Conservation (phyloP, 2,113 vertebrate genomes). For the Neomonachus schauinslandi region DNA sequence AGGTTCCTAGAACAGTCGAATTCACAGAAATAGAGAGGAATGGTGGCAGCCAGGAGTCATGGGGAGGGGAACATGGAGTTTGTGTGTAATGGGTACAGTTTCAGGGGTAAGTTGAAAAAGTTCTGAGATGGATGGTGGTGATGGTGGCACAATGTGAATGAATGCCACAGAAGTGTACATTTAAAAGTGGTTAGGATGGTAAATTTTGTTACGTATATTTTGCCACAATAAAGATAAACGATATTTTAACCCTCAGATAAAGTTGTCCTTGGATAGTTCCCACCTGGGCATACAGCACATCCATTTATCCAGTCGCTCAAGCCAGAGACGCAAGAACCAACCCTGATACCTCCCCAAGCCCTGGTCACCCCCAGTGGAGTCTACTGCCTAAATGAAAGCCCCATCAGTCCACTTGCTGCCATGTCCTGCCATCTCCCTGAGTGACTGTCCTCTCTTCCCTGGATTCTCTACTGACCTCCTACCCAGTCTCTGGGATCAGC, state of each 20-base stretch:
- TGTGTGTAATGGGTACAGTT: neutral
- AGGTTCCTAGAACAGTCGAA: neutral
- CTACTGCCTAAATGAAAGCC: neutral
- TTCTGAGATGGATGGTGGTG: neutral
- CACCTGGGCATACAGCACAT: neutral
- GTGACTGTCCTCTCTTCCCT: neutral
- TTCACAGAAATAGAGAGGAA: neutral
- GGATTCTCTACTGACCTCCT: neutral
- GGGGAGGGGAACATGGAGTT: no score
- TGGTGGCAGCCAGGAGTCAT: neutral
- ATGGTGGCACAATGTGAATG: neutral
- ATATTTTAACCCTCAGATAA: neutral
- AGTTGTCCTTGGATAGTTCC: neutral
- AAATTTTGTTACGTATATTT: neutral
- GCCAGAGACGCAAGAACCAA: neutral
- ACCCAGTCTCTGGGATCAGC: neutral
- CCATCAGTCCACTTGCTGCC: neutral
- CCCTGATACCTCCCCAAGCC: neutral
- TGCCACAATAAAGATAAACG: neutral
- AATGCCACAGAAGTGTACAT: neutral
- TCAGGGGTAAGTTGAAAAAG: neutral
- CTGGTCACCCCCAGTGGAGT: neutral
- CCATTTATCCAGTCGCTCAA: neutral
- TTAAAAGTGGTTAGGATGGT: neutral
- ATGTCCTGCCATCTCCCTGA: neutral